Percentiles rank a stretch among this genome's conserved stretches.
phyloP scores from a whole-genome alignment of 2,797 vertebrate genomes.

The Chelidonichthys spinosus region DNA sequence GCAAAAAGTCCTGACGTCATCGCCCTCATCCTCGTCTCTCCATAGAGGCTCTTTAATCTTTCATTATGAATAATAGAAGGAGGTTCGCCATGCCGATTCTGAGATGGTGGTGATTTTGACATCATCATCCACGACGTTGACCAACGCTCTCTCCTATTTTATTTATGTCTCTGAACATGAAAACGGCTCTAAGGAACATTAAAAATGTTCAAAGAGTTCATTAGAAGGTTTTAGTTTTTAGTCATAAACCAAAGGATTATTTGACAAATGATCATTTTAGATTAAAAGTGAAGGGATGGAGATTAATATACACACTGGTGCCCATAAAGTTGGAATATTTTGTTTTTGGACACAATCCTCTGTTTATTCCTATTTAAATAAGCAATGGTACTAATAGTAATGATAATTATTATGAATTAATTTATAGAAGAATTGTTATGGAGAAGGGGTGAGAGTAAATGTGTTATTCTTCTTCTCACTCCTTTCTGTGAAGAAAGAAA shows the following conservation, averaged over 20 bases:
- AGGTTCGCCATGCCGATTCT: not conserved
- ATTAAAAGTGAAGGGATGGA: no score
- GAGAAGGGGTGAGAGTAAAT: no score
- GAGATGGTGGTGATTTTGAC: not conserved
- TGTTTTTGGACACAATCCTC: no score
- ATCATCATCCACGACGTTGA: not conserved
- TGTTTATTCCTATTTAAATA: no score
- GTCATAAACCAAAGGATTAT: not conserved
- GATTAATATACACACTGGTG: no score
- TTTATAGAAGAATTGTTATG: no score
- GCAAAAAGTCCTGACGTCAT: constrained; percentile 11
- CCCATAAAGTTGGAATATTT: no score
- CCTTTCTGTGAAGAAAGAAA: no score
- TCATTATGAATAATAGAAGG: not conserved
- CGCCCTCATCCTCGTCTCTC: not conserved
- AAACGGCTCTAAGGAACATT: not conserved
- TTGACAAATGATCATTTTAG: not conserved
- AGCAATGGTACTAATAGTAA: no score
- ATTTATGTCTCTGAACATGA: not conserved
- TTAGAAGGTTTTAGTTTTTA: not conserved
- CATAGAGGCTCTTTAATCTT: not conserved
- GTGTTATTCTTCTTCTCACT: no score
- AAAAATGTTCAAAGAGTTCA: not conserved
- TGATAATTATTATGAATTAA: no score
- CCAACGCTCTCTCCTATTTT: not conserved